Conservation (phyloP, 2,797 vertebrate species). For the Lates japonicus region DNA sequence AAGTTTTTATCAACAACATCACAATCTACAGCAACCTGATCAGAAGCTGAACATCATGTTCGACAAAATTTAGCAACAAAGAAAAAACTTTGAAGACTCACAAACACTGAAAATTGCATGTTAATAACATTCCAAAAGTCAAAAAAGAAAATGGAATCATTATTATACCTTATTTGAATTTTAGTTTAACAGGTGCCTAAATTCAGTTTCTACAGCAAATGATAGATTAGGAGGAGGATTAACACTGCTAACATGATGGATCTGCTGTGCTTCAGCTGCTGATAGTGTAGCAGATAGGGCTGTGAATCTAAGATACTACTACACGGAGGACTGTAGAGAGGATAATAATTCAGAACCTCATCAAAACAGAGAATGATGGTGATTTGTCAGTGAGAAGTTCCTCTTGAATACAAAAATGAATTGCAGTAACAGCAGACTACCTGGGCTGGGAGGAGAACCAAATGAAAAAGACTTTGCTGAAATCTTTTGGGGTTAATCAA, state of each 20-base stretch:
- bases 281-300: constrained; percentile 57
- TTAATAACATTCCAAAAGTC: constrained; percentile 12
- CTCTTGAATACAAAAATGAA: constrained; percentile 21
- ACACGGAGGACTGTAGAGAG: constrained; percentile 62
- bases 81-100: neutral
- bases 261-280: constrained; percentile 42
- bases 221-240: constrained; percentile 65
- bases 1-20: neutral
- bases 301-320: constrained; percentile 55
- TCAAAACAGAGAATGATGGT: constrained; percentile 48
- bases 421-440: constrained; percentile 3
- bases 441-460: neutral
- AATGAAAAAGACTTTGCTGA: constrained; percentile 12
- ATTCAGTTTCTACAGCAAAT: constrained; percentile 59
- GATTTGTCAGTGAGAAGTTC: constrained; percentile 44
- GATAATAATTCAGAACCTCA: constrained; percentile 58
- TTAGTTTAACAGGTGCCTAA: constrained; percentile 53
- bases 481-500: neutral
- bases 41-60: neutral
- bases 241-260: constrained; percentile 58
- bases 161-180: constrained; percentile 38
- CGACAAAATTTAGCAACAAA: neutral
- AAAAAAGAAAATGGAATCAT: constrained; percentile 32
- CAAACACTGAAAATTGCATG: neutral
- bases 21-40: neutral